Base-by-base conservation (phyloP, 2,113 vertebrate genomes). In the Ptilonorhynchus violaceus region DNA sequence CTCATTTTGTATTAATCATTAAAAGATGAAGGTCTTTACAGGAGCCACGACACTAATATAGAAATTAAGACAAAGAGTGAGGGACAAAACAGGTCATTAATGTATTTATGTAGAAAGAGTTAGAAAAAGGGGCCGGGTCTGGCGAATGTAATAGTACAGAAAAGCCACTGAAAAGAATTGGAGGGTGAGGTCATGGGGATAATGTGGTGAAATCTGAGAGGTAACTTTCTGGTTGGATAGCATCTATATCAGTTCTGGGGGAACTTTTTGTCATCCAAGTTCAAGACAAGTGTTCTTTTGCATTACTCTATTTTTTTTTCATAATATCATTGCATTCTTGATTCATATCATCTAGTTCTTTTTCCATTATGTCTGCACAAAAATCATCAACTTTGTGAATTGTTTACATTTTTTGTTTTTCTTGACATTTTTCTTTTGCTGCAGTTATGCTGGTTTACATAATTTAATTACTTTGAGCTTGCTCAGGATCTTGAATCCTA, bases 271-370 rank as follows among this genome's bases (percentile, higher is more conserved):
- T 42, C 23, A 50, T 37, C 8, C 16, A 55, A 49, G 52, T 52
- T 67, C 13, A 88, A 46, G 16, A 39, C 2, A 20, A 53, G 2
- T 14, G 8, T 30, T 69, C 7, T 69, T 84, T 53, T 62, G 15
- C 7, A 69, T 5, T 0, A 0, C 5, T 31, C 3, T 23, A 42
- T 24, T 62, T 56, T 42, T 33, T 27, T 31, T 30, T 25, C 11
- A 58, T 8, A 42, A 20, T 60, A 53, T 1, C 10, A 24, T n/a
- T 66, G 4, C 4, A n/a, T 69, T 73, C 47, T 84, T 60, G 4
- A 64, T 85, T 68, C 18, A 39, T 42, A 6, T 15, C 1, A 44
- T 64, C 16, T 15, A 13, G 8, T 53, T 20, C 0, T 50, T 78
- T 92, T 72, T 60, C 64, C 15, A 52, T 39, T 88, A 27, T 33